These are phyloP conservation scores for Hemithea aestivaria DNA, from an alignment of 2,888 invertebrate genomes.

Conservation along the genomic window DNA sequence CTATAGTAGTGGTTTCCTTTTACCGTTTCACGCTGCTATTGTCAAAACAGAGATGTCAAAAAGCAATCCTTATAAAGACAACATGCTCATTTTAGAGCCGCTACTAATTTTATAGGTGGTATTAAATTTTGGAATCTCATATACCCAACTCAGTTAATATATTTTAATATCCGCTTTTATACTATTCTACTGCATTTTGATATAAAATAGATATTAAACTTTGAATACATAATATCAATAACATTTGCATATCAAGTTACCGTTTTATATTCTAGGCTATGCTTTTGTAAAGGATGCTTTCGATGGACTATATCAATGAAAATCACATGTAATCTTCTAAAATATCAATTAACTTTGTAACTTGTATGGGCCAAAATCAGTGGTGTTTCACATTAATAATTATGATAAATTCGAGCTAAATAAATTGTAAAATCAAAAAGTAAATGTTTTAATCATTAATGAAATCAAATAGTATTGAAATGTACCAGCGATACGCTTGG, in stretches of 20 bases:
- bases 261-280: constrained; percentile 5
- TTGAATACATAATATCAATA: neutral
- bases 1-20: too few species aligned
- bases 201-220: neutral
- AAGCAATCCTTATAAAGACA: too few species aligned
- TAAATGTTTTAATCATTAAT: too few species aligned
- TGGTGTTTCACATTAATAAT: too few species aligned
- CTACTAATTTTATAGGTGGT: neutral
- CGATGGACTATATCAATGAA: constrained; percentile 2
- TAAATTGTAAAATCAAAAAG: too few species aligned
- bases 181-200: constrained; percentile 3
- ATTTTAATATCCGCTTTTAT: constrained; percentile 7
- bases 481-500: too few species aligned
- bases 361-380: too few species aligned
- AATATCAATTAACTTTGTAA: too few species aligned
- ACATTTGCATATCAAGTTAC: constrained; percentile 22
- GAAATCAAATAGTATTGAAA: too few species aligned
- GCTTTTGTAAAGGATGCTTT: constrained; percentile 19
- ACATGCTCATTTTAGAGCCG: constrained; percentile 11
- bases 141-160: too few species aligned
- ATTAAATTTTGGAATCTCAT: neutral
- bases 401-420: constrained; percentile 1
- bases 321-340: constrained; percentile 7
- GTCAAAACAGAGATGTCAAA: too few species aligned
- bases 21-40: too few species aligned